Percentiles rank a stretch among this genome's conserved stretches.
Conservation (phyloP, 2,888 invertebrate species). For the Lepetodrilus schrolli region DNA sequence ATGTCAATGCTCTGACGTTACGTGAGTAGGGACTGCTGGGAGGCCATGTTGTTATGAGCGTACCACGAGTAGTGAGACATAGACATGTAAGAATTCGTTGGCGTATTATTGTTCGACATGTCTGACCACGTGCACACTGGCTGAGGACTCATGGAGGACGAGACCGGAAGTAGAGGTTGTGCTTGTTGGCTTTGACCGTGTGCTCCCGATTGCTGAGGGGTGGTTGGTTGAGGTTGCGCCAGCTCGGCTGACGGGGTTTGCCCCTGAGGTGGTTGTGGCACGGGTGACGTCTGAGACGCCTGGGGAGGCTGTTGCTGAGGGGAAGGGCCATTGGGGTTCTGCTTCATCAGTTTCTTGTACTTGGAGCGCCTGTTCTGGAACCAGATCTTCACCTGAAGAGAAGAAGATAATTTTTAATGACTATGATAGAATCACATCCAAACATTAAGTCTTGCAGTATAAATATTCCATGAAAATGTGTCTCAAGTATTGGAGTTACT, state of each 20-base stretch:
- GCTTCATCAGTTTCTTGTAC: conserved; percentile 65
- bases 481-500: too few species aligned
- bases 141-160: conserved; percentile 60
- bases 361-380: conserved; percentile 64
- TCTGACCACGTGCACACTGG: conserved; percentile 56
- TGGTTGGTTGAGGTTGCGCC: conserved; percentile 43
- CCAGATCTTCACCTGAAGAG: conserved; percentile 64
- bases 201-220: conserved; percentile 51
- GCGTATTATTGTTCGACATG: conserved; percentile 47
- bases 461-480: too few species aligned
- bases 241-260: conserved; percentile 50
- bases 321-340: conserved; percentile 45
- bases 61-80: conserved; percentile 62
- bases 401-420: background rate
- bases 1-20: too few species aligned
- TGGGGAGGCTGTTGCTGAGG: conserved; percentile 36
- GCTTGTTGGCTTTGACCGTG: conserved; percentile 23
- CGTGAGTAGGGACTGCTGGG: conserved; percentile 60
- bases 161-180: conserved; percentile 48
- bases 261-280: conserved; percentile 46
- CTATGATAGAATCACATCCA: background rate
- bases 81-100: conserved; percentile 56
- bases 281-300: conserved; percentile 49
- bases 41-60: conserved; percentile 49
- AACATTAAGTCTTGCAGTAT: background rate